Conservation (phyloP, 2,113 vertebrate genomes). For the Syrmaticus mikado region DNA sequence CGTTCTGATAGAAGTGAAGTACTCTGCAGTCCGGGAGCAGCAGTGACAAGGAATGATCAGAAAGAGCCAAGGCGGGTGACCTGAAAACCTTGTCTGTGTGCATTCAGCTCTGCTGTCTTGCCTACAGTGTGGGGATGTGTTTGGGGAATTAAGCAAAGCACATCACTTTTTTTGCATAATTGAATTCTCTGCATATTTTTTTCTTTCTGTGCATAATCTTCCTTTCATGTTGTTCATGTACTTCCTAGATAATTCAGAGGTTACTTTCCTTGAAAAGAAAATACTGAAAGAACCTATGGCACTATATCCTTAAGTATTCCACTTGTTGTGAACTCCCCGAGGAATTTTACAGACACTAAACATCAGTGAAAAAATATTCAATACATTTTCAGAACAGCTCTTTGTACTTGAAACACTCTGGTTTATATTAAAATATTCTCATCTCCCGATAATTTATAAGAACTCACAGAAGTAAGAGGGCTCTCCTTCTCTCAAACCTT, state of each 20-base stretch:
- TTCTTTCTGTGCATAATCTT: conserved; percentile 68
- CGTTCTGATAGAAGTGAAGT: neutral
- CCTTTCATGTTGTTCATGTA: conserved; percentile 78
- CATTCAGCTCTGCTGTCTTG: conserved; percentile 11
- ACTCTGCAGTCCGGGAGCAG: neutral
- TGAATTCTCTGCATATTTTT: conserved; percentile 80
- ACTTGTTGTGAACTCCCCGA: conserved; percentile 78
- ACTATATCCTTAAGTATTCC: conserved; percentile 78
- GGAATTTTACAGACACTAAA: conserved; percentile 72
- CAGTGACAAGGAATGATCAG: neutral
- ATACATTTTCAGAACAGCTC: conserved; percentile 65
- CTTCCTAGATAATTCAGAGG: conserved; percentile 77
- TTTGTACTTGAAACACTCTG: conserved; percentile 73
- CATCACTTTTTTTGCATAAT: conserved; percentile 80
- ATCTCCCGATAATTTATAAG: conserved; percentile 68
- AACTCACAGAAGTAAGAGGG: conserved; percentile 32
- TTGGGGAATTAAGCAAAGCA: conserved; percentile 77
- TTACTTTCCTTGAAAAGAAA: conserved; percentile 80
- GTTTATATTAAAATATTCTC: conserved; percentile 77
- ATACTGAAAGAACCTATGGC: conserved; percentile 74
- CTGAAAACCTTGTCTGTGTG: conserved; percentile 35
- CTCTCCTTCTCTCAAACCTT: neutral
- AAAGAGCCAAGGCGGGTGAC: conserved; percentile 38
- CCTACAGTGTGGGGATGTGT: conserved; percentile 9
- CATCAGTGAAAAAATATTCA: conserved; percentile 70